Conservation (phyloP, 2,888 invertebrate species). For the Synergus laeviventris region DNA sequence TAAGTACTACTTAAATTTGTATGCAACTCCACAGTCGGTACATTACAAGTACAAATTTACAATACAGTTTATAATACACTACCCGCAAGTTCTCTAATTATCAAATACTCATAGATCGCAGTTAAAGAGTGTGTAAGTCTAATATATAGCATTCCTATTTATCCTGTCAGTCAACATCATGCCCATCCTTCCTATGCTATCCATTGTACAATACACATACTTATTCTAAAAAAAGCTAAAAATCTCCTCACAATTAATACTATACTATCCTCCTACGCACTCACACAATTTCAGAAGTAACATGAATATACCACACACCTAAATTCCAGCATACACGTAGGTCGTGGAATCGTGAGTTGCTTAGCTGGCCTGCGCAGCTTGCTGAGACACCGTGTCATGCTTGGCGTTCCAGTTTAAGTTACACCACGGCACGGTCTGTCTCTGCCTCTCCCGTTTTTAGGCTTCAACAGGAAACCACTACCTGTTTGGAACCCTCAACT, state of each 20-base stretch:
- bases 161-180: not conserved
- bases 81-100: not conserved
- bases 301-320: not conserved
- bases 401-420: slow-evolving; percentile 70
- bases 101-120: not conserved
- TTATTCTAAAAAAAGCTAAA: not conserved
- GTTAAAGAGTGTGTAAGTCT: not conserved
- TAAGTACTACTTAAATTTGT: not conserved
- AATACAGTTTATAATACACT: not conserved
- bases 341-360: slow-evolving; percentile 33
- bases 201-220: not conserved
- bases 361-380: slow-evolving; percentile 57
- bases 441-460: slow-evolving; percentile 36
- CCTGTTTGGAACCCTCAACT: slow-evolving; percentile 1
- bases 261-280: slow-evolving; percentile 20
- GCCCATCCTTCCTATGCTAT: not conserved
- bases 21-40: not conserved
- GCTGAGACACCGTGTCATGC: slow-evolving; percentile 60
- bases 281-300: not conserved
- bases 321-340: slow-evolving; percentile 5
- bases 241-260: not conserved
- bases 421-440: slow-evolving; percentile 61
- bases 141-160: not conserved
- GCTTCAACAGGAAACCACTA: slow-evolving; percentile 13
- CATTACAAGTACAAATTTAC: not conserved